Base-by-base conservation (phyloP, 2,113 vertebrate species). In the Microtus ochrogaster region DNA sequence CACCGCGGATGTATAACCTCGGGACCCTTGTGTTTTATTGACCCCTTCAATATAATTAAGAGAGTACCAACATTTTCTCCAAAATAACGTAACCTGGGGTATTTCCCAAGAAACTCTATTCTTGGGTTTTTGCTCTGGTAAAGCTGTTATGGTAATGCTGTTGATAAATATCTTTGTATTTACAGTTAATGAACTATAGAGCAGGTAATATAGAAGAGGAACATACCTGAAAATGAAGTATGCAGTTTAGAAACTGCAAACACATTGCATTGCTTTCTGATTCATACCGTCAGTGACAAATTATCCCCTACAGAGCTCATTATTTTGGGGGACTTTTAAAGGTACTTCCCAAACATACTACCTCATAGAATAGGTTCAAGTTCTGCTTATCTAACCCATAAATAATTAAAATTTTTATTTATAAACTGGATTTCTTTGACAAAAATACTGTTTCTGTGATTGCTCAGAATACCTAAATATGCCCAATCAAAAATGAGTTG, bases 361-460 rank as follows among this genome's bases (percentile, higher is more conserved):
- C 55, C 73, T 95, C 73, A 76, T 91, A 95, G 30, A 95, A 95
- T 47, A 93, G 12, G 8, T 78, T 85, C 65, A 76, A 89, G 73
- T 83, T 61, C 94, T 61, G 91, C 93, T 96, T 93, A 95, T 96
- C 65, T 85, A 88, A 7, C 33, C 28, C 24, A 91, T 95, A 95
- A 97, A 93, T 95, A 94, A 92, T 97, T 96, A 96, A 94, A 96
- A 89, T 91, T 91, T 22, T 9, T 94, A 72, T 95, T 96, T 81
- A 61, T 36, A 94, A 94, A 96, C 90, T 90, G 44, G 26, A 94
- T 97, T 96, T 90, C 63, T 91, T 94, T 63, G 44, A 95, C 91
- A 94, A 0, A 65, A 65, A 92, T 93, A 52, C 61, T 63, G 2
- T 76, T 92, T 92, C 47, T 33, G 68, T 36, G 61, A 84, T 49